Evolutionary conservation across 1,140 invertebrate species (phyloP).

Genomic region (Bilobella aurantiaca): DNA sequence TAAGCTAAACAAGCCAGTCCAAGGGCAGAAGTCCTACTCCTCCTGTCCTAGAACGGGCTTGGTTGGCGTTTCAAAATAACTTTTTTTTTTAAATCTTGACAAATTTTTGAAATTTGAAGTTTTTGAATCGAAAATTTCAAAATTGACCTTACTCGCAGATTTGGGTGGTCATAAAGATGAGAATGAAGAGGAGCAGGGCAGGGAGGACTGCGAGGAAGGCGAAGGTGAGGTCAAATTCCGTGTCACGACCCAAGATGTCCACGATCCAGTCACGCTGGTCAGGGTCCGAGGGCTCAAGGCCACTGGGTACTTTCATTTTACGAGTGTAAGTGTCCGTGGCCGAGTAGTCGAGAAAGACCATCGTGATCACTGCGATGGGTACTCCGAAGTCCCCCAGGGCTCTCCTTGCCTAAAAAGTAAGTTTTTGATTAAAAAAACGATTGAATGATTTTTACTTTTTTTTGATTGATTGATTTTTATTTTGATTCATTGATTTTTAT

Average conservation of each 20-base stretch:
- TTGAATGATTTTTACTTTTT: too few species aligned
- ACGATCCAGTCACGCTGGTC: constrained; percentile 39
- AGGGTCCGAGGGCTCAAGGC: constrained; percentile 37
- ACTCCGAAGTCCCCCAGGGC: constrained; percentile 48
- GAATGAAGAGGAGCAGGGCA: constrained; percentile 39
- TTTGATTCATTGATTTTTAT: too few species aligned
- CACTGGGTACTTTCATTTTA: constrained; percentile 32
- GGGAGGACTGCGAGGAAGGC: constrained; percentile 35
- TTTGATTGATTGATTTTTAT: too few species aligned
- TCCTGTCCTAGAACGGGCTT: too few species aligned
- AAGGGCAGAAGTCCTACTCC: too few species aligned
- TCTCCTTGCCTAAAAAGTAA: constrained; percentile 43
- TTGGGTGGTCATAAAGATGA: constrained; percentile 35
- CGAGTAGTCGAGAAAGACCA: constrained; percentile 70
- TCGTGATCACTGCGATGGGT: constrained; percentile 49
- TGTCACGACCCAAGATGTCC: constrained; percentile 31
- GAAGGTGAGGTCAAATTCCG: constrained; percentile 35
- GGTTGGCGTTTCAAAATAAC: too few species aligned
- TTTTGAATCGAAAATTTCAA: neutral
- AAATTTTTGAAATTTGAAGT: neutral
- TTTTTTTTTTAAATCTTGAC: too few species aligned
- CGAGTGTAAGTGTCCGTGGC: constrained; percentile 49
- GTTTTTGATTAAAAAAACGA: too few species aligned
- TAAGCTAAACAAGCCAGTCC: too few species aligned
- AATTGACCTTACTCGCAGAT: constrained; percentile 23